Base-by-base conservation (phyloP, 2,888 invertebrate species). In the Thera britannica region DNA sequence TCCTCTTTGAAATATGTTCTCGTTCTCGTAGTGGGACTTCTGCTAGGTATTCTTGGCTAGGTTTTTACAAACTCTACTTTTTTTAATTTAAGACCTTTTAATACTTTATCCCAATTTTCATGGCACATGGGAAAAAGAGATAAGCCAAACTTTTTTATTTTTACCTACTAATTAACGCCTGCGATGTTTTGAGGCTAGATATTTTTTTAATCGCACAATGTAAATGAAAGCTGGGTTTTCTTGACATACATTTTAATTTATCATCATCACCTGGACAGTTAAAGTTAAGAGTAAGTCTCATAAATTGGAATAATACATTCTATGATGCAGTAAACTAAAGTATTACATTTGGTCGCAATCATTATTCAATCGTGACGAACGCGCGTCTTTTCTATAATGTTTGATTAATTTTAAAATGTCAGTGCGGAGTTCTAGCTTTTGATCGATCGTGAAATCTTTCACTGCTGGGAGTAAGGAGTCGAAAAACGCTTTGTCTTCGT, bases 401-500 rank as follows among this genome's bases (percentile, higher is more conserved):
- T 89, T 89, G n/a, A 91, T 79, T 62, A 88, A 73, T 67, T 77
- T 79, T 12, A 91, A 65, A 44, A 90, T 83, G 74, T 90, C 86
- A 69, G 85, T 83, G 2, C 92, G 84, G 64, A 91, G 90, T 62
- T 89, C 89, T 60, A 91, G 65, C 72, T 92, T 92, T 70, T 89
- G 88, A 70, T 92, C 92, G 67, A 89, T 73, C 73, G 86, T 82
- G 69, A 92, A 90, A 58, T 83, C 81, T 64, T 88, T 84, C 3
- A 90, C 87, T 2, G 89, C 88, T 1, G 91, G 91, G 58, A 92
- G 65, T 11, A 92, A 78, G 0, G 91, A 91, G 60, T 90, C 88
- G 73, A 92, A 91, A 71, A 91, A 92, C 12, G 88, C 86, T 63
- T 81, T 83, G 56, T 91, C 92, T n/a, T 89, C 91, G 49, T 91